Evolutionary conservation across 2,797 vertebrate genomes (phyloP), one percentile per base, ranked within the genome.

Genomic region (Melanotaenia nigrans): DNA sequence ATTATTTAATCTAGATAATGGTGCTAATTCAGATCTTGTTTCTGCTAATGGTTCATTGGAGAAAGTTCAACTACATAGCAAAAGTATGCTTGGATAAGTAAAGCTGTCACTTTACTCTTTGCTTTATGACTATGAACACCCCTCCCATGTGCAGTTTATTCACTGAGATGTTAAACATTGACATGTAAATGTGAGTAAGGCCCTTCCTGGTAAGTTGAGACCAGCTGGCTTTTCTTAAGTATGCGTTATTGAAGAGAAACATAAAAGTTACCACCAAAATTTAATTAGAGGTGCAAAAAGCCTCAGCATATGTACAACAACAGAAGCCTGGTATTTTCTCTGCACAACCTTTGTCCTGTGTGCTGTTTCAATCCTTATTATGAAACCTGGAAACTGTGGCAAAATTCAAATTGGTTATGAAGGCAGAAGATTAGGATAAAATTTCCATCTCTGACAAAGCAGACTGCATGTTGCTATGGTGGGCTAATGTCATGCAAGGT

Each of bases 351-450:
- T 79, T 6, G 45, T 85, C 74, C 68, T 84, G 68, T 72, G 68
- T 11, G 30, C 24, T 8, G 5, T 66, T 81, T 73, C 80, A 87
- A 91, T 86, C 83, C 66, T 57, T 30, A 28, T 79, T 78, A 67
- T 59, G 68, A 84, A 87, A 85, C 85, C 81, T 40, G 32, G 61
- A 33, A 65, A 69, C 60, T 33, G 56, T 67, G 62, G 73, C 25
- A 35, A 74, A 69, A 74, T 57, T 69, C 55, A 60, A 75, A 80
- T 70, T 59, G 66, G 40, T 49, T 42, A 83, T 82, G 42, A 8
- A 6, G 56, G 61, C 64, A 62, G 54, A 80, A 79, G 85, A 85
- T 89, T 78, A 84, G 68, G 71, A 68, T 42, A 36, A 77, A 84
- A 71, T 30, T 51, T 60, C 60, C 51, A 36, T 71, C 57, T 35